These are phyloP conservation scores for Champsocephalus esox DNA, from an alignment of 2,797 vertebrate genomes.

Conservation along the genomic window DNA sequence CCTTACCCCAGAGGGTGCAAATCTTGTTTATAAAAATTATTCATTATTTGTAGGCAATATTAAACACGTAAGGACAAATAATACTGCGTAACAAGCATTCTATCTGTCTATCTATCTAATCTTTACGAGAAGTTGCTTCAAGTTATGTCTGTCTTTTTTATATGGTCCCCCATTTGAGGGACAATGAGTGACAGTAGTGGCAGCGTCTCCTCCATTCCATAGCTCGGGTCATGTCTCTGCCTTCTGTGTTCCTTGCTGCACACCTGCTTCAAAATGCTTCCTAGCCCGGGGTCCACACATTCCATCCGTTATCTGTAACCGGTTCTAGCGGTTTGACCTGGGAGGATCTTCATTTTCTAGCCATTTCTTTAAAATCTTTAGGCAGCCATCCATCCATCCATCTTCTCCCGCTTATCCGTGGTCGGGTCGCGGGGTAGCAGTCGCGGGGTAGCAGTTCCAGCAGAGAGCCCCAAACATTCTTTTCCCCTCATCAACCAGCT, in stretches of 20 bases:
- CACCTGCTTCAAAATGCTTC: conserved; percentile 13
- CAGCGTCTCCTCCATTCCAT: not conserved
- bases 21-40: not conserved
- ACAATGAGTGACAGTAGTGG: not conserved
- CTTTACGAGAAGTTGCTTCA: not conserved
- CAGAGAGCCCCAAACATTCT: too few relatives aligned
- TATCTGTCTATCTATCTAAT: not conserved
- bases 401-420: too few relatives aligned
- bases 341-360: conserved; percentile 1
- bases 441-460: too few relatives aligned
- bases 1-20: not conserved
- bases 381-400: too few relatives aligned
- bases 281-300: not conserved
- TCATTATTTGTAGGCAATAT: not conserved
- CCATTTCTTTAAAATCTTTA: not conserved
- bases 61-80: not conserved
- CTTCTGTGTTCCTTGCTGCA: not conserved
- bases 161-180: not conserved
- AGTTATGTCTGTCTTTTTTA: not conserved
- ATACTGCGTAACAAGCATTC: not conserved
- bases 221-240: not conserved
- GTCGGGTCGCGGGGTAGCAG: too few relatives aligned
- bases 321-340: conserved; percentile 3
- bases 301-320: not conserved
- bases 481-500: too few relatives aligned